These are phyloP conservation scores for Rhadinocentrus ornatus DNA, from an alignment of 2,797 vertebrate species.

Conservation along the genomic window DNA sequence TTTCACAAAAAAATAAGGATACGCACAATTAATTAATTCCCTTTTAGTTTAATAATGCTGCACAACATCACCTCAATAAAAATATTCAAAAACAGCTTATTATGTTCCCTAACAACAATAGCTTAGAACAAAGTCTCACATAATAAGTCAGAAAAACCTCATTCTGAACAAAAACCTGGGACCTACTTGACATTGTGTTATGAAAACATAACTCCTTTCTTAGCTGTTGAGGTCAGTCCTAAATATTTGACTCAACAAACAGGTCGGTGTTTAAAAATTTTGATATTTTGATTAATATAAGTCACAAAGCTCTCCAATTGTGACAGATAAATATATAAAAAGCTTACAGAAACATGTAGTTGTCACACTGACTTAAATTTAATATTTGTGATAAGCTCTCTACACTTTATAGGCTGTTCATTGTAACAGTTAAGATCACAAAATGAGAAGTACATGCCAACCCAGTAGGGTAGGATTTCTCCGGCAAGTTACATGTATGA, in stretches of 20 bases:
- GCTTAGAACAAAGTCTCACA: neutral
- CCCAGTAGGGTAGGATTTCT: neutral
- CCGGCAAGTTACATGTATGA: neutral
- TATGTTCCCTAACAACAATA: neutral
- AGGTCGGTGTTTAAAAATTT: slow-evolving; percentile 1
- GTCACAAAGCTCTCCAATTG: slow-evolving; percentile 4
- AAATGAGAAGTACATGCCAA: neutral
- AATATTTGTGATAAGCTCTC: too few relatives aligned
- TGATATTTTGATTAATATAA: slow-evolving; percentile 19
- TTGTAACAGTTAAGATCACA: neutral
- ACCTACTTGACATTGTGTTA: neutral
- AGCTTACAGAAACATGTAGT: slow-evolving; percentile 15
- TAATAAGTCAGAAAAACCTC: neutral
- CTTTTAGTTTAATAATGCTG: neutral
- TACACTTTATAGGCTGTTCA: neutral
- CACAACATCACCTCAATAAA: neutral
- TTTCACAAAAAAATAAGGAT: slow-evolving; percentile 21
- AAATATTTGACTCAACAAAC: slow-evolving; percentile 9
- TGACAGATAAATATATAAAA: slow-evolving; percentile 13
- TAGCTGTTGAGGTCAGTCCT: neutral
- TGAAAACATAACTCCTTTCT: neutral
- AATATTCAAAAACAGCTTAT: neutral
- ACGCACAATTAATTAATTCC: slow-evolving; percentile 10
- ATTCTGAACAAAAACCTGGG: neutral
- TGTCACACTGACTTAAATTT: neutral